These are phyloP conservation scores for Aphelenchoides fujianensis DNA, from an alignment of 1,140 invertebrate species.

Conservation along the genomic window DNA sequence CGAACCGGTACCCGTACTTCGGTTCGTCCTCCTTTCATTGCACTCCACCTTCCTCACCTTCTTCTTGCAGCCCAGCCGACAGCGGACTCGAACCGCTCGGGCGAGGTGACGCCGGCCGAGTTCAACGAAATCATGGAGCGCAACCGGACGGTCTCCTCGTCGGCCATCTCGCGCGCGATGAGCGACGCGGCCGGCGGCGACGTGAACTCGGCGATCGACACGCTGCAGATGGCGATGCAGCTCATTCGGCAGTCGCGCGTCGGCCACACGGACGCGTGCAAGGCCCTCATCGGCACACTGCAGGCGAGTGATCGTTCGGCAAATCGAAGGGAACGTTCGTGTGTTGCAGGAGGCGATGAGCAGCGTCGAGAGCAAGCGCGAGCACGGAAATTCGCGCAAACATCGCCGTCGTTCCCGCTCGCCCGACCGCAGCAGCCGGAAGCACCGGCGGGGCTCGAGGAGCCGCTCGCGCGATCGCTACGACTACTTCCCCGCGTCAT, in stretches of 20 bases:
- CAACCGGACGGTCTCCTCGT: slow-evolving; percentile 81
- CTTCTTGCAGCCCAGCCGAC: slow-evolving; percentile 31
- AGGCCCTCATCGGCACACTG: slow-evolving; percentile 78
- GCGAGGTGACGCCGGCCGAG: slow-evolving; percentile 77
- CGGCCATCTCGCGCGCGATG: slow-evolving; percentile 88
- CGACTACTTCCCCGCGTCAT: no score
- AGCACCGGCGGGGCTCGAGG: slow-evolving; percentile 46
- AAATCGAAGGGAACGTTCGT: slow-evolving; percentile 6
- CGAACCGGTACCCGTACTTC: slow-evolving; percentile 50
- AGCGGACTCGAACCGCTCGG: not conserved
- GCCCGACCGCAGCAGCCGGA: slow-evolving; percentile 44
- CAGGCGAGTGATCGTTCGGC: slow-evolving; percentile 36
- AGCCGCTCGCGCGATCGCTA: slow-evolving; percentile 25
- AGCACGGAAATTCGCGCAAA: slow-evolving; percentile 69
- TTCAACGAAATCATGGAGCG: slow-evolving; percentile 97
- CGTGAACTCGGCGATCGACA: slow-evolving; percentile 95
- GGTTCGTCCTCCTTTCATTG: slow-evolving; percentile 28
- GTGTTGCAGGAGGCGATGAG: slow-evolving; percentile 80
- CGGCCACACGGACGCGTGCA: slow-evolving; percentile 92
- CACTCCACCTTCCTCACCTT: slow-evolving; percentile 24
- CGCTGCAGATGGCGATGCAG: slow-evolving; percentile 93
- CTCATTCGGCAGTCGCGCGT: slow-evolving; percentile 98
- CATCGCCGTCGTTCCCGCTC: slow-evolving; percentile 50
- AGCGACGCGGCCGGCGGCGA: slow-evolving; percentile 91
- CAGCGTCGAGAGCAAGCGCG: slow-evolving; percentile 93